A percentile compares a stretch with the other conserved stretches of the same genome.
phyloP scores from a whole-genome alignment of 2,888 invertebrate genomes.

The Idaea dimidiata region DNA sequence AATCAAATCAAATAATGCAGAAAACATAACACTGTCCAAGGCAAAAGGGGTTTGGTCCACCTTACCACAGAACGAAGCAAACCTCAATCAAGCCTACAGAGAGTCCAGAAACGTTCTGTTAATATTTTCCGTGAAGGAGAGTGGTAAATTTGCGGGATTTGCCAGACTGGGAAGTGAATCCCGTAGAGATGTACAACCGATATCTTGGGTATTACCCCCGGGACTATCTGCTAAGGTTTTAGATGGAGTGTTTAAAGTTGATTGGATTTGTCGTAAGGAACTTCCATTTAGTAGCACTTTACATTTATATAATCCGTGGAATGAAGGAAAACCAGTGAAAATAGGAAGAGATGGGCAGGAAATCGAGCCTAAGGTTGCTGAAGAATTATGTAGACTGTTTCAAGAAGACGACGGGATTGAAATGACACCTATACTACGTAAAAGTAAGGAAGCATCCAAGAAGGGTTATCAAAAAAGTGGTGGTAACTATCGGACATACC shows the following conservation, averaged over 20 bases:
- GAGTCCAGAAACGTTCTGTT: conserved; percentile 96
- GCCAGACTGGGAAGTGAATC: conserved; percentile 94
- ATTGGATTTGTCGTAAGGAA: conserved; percentile 98
- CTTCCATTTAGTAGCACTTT: conserved; percentile 94
- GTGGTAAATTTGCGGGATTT: conserved; percentile 97
- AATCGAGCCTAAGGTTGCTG: conserved; percentile 97
- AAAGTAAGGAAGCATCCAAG: conserved; percentile 91
- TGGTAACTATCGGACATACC: conserved; percentile 73
- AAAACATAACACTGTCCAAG: conserved; percentile 97
- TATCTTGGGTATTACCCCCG: conserved; percentile 97
- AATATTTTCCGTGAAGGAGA: conserved; percentile 98
- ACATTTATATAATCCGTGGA: conserved; percentile 98
- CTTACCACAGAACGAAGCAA: conserved; percentile 97
- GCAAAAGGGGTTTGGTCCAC: conserved; percentile 99
- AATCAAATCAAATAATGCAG: conserved; percentile 98
- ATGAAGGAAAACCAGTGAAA: conserved; percentile 98
- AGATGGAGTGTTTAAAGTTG: conserved; percentile 97
- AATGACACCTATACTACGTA: conserved; percentile 91
- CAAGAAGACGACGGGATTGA: conserved; percentile 95
- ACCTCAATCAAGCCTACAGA: conserved; percentile 95
- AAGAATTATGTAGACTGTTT: conserved; percentile 95
- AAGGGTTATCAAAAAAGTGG: conserved; percentile 78
- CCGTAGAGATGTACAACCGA: conserved; percentile 92
- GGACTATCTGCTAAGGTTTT: conserved; percentile 95
- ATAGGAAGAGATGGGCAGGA: conserved; percentile 99